phyloP scores from a whole-genome alignment of 2,113 vertebrate genomes.

The Tragelaphus buxtoni region DNA sequence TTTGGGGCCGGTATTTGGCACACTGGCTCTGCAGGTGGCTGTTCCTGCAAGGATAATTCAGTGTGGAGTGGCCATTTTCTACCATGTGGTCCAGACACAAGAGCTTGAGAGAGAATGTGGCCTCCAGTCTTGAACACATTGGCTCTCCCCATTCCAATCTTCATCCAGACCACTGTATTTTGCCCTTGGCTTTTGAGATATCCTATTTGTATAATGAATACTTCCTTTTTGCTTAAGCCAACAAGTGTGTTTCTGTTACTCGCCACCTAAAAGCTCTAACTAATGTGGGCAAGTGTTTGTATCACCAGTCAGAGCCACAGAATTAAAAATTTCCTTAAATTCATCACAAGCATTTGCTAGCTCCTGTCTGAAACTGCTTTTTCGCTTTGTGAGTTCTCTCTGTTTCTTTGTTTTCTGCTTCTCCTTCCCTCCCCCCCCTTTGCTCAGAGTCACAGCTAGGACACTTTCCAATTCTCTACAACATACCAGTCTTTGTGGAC shows the following conservation, averaged over 20 bases:
- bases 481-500: slow-evolving; percentile 56
- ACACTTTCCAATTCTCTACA: slow-evolving; percentile 17
- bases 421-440: neutral
- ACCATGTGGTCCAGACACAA: fast-evolving
- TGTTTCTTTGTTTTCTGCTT: slow-evolving; percentile 24
- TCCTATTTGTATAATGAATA: neutral
- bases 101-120: fast-evolving
- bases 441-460: neutral
- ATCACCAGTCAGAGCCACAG: neutral
- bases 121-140: fast-evolving
- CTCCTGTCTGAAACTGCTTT: neutral
- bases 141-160: neutral
- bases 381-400: neutral
- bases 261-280: neutral
- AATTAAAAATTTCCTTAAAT: neutral
- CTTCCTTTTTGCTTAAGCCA: neutral
- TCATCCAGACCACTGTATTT: neutral
- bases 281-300: neutral
- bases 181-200: neutral
- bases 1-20: neutral
- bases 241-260: neutral
- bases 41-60: neutral
- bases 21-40: neutral
- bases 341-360: neutral
- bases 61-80: fast-evolving